Percentiles rank a stretch among this genome's conserved stretches.
These are phyloP conservation scores for Pachyramphus minor DNA, from an alignment of 2,113 vertebrate species.

Conservation along the genomic window DNA sequence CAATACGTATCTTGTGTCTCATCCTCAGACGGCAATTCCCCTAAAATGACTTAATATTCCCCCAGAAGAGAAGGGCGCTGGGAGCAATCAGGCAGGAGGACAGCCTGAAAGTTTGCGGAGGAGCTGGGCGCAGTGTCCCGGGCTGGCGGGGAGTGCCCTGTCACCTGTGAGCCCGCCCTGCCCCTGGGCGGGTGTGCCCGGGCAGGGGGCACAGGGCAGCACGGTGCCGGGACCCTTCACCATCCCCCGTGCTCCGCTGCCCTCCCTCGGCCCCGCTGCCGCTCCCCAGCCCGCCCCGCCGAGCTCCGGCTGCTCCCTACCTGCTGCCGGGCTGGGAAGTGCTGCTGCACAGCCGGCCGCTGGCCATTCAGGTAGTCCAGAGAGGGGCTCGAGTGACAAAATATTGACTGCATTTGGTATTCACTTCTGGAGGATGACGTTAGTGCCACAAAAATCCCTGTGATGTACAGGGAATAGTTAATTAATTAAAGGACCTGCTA, in stretches of 20 bases:
- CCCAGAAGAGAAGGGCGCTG: neutral
- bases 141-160: constrained; percentile 75
- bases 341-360: neutral
- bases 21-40: neutral
- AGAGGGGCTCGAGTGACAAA: constrained; percentile 68
- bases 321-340: neutral
- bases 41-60: neutral
- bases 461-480: constrained; percentile 74
- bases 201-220: too few species aligned
- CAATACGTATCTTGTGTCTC: neutral
- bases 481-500: constrained; percentile 81
- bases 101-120: constrained; percentile 58
- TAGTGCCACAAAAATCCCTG: constrained; percentile 72
- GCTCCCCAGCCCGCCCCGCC: neutral
- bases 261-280: too few species aligned
- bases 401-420: constrained; percentile 74
- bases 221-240: too few species aligned
- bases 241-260: too few species aligned
- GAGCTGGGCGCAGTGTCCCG: constrained; percentile 48
- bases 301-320: constrained; percentile 9
- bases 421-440: constrained; percentile 71
- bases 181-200: too few species aligned
- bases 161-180: too few species aligned
- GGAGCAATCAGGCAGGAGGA: neutral
- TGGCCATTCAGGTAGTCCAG: constrained; percentile 56